Base-by-base conservation (phyloP, 2,888 invertebrate species). In the Bimastos eiseni region DNA sequence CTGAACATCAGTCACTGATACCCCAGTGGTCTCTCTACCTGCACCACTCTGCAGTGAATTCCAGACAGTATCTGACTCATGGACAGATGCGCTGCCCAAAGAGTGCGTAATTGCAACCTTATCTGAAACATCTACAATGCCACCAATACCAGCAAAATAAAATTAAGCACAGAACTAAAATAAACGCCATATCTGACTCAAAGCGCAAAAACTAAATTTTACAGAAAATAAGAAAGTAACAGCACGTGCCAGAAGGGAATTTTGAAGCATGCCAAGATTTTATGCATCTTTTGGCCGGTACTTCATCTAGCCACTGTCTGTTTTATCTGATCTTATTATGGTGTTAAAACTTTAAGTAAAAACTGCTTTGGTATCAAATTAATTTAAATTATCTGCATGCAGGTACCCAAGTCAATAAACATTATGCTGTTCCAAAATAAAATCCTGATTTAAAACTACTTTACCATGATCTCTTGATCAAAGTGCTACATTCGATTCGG, bases 61-160 rank as follows among this genome's bases (percentile, higher is more conserved):
- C 86, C 37, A 37, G 36, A 36, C 36, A 36, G 86, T 86, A 36
- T 86, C 34, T 36, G 86, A 30, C 37, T 86, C 86, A 36, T 33
- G 86, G 36, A 36, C 34, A 86, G 34, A 86, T 24, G 86, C 19
- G 86, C 37, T 86, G 34, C 37, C 86, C 24, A 37, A 86, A 34
- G 34, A 86, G 36, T 17, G 34, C 24, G 34, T 17, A 36, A 86
- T 37, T 34, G 86, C 86, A 86, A 86, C 19, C 86, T 86, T 86
- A 86, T 86, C 86, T 36, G 86, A 86, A 37, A 86, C 34, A 86
- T 86, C 86, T 86, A 86, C 86, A 86, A 86, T 86, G 86, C 86
- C 86, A 86, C 86, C 86, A 86, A 86, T 86, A 86, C n/a, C 86
- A 86, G 86, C 36, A 86, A 36, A 86, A 86, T 11, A 86, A 37